Base-by-base conservation (phyloP, 2,888 invertebrate species). In the Periphyllus acericola region DNA sequence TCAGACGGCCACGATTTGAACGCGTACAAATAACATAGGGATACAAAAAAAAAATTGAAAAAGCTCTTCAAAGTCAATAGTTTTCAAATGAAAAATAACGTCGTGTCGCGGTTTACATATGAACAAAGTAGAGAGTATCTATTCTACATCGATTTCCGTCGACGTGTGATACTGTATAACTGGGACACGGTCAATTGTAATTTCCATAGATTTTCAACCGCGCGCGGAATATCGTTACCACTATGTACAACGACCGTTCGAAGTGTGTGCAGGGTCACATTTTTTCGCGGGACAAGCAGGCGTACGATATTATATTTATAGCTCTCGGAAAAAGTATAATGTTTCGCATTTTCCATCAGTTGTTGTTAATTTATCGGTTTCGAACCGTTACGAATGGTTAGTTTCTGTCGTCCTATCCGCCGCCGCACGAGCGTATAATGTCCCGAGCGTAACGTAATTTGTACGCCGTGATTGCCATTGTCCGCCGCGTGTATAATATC, bases 371-470 rank as follows among this genome's bases (percentile, higher is more conserved):
- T 80, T 80, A 80, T 80, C 60, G 66, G 40, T 66, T 66, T 66
- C 29, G 25, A 82, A 71, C 82, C 36, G 74, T 83, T 60, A 83
- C 75, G 83, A 83, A 66, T 25, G 83, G 83, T 83, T 83, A 83
- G 66, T 83, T 83, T 83, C 75, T 75, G 36, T 17, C 19, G 55
- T 36, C 17, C n/a, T 17, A n/a, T n/a, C 14, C 19, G 60, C 60
- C 25, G 60, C 36, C 34, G 68, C 66, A 29, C 0, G 0, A 29
- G 29, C 11, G 68, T 11, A 29, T 72, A 34, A 71, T 32, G 52
- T 72, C n/a, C 83, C 83, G 55, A 72, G 68, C 81, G 68, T 71
- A 72, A 72, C 72, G 83, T 83, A 55, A 72, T 72, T 52, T 9
- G n/a, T n/a, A n/a, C 34, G 21, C 36, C 29, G 36, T 36, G 36